Conservation (phyloP, 1,140 invertebrate genomes). For the Riptortus pedestris region DNA sequence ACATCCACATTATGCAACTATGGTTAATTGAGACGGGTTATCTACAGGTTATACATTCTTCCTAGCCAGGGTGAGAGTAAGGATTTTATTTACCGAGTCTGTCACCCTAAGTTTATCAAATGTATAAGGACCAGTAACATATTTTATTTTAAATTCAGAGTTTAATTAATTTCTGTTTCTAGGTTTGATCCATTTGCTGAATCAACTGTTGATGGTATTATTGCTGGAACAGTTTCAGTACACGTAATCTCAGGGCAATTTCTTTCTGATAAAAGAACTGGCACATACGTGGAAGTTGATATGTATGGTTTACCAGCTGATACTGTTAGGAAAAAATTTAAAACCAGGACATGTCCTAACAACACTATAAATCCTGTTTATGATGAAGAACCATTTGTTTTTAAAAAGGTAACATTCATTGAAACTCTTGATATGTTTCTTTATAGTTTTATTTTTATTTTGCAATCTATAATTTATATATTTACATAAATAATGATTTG, state of each 20-base stretch:
- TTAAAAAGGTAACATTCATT: slow-evolving; percentile 81
- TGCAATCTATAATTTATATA: no score
- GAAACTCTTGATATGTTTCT: no score
- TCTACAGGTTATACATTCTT: no score
- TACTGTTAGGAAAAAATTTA: slow-evolving; percentile 89
- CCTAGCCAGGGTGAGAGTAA: no score
- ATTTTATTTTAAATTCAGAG: no score
- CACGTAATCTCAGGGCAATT: slow-evolving; percentile 86
- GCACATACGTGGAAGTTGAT: slow-evolving; percentile 97
- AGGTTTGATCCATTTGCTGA: slow-evolving; percentile 97
- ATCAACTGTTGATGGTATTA: slow-evolving; percentile 97
- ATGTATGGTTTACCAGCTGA: slow-evolving; percentile 98
- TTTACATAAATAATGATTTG: no score
- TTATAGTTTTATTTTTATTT: no score
- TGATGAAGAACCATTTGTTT: slow-evolving; percentile 91
- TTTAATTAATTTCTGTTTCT: not conserved
- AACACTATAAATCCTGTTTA: slow-evolving; percentile 96
- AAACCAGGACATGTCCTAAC: slow-evolving; percentile 82
- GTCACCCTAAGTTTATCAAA: no score
- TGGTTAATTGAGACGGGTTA: no score
- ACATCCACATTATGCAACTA: no score
- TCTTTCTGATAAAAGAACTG: slow-evolving; percentile 87
- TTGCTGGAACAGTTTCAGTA: slow-evolving; percentile 90
- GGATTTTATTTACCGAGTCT: no score
- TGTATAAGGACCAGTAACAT: no score